Conservation (phyloP, 2,113 vertebrate genomes). For the Scolopax mira region DNA sequence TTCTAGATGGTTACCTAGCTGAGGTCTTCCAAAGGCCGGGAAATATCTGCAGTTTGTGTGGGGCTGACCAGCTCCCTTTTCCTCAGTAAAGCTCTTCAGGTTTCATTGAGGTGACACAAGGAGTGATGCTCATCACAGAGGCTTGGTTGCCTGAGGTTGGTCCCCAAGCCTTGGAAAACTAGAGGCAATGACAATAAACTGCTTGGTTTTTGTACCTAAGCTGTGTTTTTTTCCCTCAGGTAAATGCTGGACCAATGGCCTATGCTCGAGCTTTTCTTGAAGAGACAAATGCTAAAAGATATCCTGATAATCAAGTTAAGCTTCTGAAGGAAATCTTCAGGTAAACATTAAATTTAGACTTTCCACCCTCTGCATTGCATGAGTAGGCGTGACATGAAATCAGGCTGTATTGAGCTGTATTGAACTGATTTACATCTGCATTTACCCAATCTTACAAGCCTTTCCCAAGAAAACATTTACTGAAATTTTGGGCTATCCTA, state of each 20-base stretch:
- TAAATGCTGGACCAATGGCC: conserved; percentile 97
- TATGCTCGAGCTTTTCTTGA: conserved; percentile 96
- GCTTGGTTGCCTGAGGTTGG: not conserved
- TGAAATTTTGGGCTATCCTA: not conserved
- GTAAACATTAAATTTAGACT: conserved; percentile 67
- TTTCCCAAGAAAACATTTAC: not conserved
- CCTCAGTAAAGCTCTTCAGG: not conserved
- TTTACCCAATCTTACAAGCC: not conserved
- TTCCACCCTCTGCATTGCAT: not conserved
- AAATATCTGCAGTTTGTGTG: accelerated
- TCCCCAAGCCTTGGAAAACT: not conserved
- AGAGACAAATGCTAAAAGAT: conserved; percentile 96
- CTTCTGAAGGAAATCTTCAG: conserved; percentile 98
- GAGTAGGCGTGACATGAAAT: not conserved
- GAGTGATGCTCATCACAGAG: not conserved
- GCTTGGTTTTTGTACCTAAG: not conserved
- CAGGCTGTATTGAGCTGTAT: not conserved
- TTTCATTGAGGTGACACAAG: not conserved
- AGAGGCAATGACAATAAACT: no score
- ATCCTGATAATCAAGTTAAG: conserved; percentile 98
- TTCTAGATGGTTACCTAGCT: not conserved
- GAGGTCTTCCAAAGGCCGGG: not conserved
- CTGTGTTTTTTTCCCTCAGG: conserved; percentile 69
- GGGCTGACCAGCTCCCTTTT: not conserved
- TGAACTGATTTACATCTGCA: not conserved